Percentiles rank a stretch among this genome's conserved stretches.
Conservation (phyloP, 1,140 invertebrate species). For the Samia ricini region DNA sequence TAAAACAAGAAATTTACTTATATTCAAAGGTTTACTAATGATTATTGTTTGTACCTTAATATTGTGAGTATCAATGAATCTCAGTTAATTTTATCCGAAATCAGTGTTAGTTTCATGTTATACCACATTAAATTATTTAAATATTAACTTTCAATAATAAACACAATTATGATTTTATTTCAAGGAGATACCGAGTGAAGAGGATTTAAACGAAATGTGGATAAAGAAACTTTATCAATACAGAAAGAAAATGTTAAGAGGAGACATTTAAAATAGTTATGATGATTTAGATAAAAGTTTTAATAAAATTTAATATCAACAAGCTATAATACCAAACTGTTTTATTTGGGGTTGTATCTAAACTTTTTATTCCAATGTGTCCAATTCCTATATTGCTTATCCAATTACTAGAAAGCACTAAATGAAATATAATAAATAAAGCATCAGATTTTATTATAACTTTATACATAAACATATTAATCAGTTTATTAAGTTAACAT, state of each 20-base stretch:
- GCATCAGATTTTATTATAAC: not conserved
- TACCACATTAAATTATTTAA: not conserved
- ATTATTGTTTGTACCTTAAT: no score
- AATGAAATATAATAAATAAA: not conserved
- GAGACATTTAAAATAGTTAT: slow-evolving; percentile 44
- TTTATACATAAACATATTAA: not conserved
- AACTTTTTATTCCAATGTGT: not conserved
- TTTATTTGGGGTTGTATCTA: no score
- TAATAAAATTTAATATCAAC: not conserved
- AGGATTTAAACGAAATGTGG: slow-evolving; percentile 72
- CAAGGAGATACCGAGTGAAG: slow-evolving; percentile 71
- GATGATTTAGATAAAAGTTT: not conserved
- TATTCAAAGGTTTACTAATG: no score
- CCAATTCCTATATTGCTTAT: not conserved
- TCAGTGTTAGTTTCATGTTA: no score
- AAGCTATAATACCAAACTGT: no score
- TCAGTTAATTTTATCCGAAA: no score
- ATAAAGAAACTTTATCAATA: slow-evolving; percentile 72
- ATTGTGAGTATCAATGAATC: not conserved
- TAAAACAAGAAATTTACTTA: no score
- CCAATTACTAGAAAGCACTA: no score
- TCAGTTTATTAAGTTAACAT: not conserved
- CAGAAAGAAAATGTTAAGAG: slow-evolving; percentile 70
- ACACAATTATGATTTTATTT: slow-evolving; percentile 24
- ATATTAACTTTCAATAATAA: not conserved